These are phyloP conservation scores for Phoenicopterus ruber DNA, from an alignment of 2,113 vertebrate species.

Conservation along the genomic window DNA sequence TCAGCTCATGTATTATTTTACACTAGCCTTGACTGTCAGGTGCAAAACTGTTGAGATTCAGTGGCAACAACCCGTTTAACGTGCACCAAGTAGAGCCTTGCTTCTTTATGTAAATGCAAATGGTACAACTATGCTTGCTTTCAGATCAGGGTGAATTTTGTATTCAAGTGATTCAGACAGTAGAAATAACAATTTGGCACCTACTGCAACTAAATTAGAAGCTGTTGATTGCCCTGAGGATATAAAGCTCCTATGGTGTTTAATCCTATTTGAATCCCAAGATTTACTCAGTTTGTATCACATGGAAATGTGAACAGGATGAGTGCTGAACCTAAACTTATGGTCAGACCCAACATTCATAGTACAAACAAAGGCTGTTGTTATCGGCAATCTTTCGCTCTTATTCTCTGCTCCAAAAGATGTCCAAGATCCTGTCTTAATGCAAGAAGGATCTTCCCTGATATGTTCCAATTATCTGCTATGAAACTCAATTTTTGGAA, in stretches of 20 bases:
- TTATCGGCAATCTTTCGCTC: not conserved
- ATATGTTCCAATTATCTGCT: not conserved
- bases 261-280: not conserved
- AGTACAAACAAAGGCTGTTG: not conserved
- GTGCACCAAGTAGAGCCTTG: not conserved
- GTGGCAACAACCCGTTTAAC: not conserved
- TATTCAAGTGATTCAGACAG: not conserved
- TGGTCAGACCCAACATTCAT: not conserved
- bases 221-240: not conserved
- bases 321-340: not conserved
- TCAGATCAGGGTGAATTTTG: not conserved
- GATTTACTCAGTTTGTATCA: not conserved
- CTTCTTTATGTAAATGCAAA: not conserved
- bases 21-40: not conserved
- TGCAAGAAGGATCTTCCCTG: not conserved
- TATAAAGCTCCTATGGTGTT: not conserved
- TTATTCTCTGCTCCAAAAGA: not conserved
- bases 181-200: not conserved
- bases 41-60: not conserved
- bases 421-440: not conserved
- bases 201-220: not conserved
- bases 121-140: not conserved
- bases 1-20: not conserved
- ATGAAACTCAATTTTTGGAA: not conserved
- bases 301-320: not conserved